Base-by-base conservation (phyloP, 2,113 vertebrate species). In the Eubucco bourcierii region DNA sequence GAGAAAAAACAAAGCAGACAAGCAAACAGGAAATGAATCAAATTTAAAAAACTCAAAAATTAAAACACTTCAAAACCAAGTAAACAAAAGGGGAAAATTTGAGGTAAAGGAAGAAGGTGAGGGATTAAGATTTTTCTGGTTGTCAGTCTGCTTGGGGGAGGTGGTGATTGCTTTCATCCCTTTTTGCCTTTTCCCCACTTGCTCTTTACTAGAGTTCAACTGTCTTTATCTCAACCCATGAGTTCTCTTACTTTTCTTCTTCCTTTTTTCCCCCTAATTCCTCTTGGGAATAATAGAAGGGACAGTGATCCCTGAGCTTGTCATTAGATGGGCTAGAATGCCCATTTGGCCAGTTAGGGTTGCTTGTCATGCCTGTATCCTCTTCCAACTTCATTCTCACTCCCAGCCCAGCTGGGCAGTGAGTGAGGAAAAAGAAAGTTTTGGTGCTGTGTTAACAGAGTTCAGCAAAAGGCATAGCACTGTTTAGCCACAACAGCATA, bases 241-340 rank as follows among this genome's bases (percentile, higher is more conserved):
- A 55, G 1, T 52, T 10, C 6, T 39, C 50, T 52, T 66, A 28
- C 23, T 59, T 31, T 39, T 34, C 5, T 8, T 72, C 17, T 64
- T 52, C 18, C 4, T 39, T 2, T 28, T 84, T 25, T 28, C 15
- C 14, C 17, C 4, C 2, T 37, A 25, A 18, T 74, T 61, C 28
- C 15, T 10, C 5, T 10, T 37, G 46, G 27, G 12, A 84, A 29
- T 47, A 34, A 29, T 10, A 8, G 18, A 12, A 33, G 25, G 21
- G 17, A 8, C n/a, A 37, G 12, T 73, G 74, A 77, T 25, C 46
- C 52, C 60, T 65, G 24, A 61, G 6, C 13, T 17, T 12, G 34
- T 8, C 1, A 1, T 0, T 44, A 37, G 13, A 6, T 60, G 15
- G 13, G 28, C 12, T 50, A n/a, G 27, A 17, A 33, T 10, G 2